These are phyloP conservation scores for Cepaea nemoralis DNA, from an alignment of 1,140 invertebrate species.

Conservation along the genomic window DNA sequence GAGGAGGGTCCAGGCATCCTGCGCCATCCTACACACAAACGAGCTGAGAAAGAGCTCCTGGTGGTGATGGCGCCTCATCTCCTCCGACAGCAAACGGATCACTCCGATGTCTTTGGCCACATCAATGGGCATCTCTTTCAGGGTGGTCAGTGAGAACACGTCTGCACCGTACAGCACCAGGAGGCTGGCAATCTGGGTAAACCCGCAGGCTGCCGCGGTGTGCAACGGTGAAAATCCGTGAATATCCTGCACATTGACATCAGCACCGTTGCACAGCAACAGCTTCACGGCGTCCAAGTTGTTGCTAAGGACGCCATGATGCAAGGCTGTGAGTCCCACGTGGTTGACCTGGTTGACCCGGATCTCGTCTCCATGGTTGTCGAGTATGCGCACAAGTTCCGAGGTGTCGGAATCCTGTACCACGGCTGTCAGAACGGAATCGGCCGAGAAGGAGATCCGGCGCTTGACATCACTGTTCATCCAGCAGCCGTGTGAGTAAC, in stretches of 20 bases:
- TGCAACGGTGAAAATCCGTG: constrained; percentile 99
- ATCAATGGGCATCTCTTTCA: constrained; percentile 61
- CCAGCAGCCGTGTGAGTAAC: too few relatives aligned
- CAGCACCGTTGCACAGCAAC: constrained; percentile 91
- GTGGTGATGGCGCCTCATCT: constrained; percentile 59
- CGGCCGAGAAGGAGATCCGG: constrained; percentile 62
- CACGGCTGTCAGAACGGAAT: constrained; percentile 62
- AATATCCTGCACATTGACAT: constrained; percentile 96
- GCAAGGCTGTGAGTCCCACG: constrained; percentile 64
- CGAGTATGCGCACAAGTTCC: constrained; percentile 58
- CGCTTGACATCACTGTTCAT: constrained; percentile 40
- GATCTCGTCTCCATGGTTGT: constrained; percentile 32
- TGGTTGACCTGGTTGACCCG: constrained; percentile 60
- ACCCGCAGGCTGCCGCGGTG: constrained; percentile 96
- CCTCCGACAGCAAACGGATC: constrained; percentile 54
- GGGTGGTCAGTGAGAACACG: constrained; percentile 57
- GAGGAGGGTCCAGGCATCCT: constrained; percentile 38
- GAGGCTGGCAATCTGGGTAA: constrained; percentile 82
- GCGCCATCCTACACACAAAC: constrained; percentile 34
- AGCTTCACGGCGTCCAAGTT: constrained; percentile 98
- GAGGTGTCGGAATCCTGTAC: constrained; percentile 64
- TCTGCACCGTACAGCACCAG: constrained; percentile 62
- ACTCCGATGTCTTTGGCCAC: constrained; percentile 61
- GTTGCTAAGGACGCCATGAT: constrained; percentile 73
- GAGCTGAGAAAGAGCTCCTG: constrained; percentile 52